A percentile compares a stretch with the other conserved stretches of the same genome.
These are phyloP conservation scores for Acipenser ruthenus DNA, from an alignment of 2,797 vertebrate genomes.

Conservation along the genomic window DNA sequence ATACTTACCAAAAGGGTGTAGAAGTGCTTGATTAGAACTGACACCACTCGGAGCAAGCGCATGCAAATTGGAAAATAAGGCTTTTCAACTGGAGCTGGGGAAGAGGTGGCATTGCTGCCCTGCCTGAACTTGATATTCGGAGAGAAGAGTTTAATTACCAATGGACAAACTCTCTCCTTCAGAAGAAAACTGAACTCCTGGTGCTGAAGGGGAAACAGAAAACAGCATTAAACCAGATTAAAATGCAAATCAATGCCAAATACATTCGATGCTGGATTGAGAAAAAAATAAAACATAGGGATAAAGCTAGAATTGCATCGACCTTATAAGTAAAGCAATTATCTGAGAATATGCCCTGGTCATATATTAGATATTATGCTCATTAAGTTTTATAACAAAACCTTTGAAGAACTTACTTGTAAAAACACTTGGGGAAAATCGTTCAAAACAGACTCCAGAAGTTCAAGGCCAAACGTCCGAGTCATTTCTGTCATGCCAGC, in stretches of 20 bases:
- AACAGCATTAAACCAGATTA: background rate
- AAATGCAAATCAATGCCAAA: background rate
- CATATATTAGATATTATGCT: conserved; percentile 9
- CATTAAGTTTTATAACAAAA: background rate
- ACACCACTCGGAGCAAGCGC: conserved; percentile 92
- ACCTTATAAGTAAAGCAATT: background rate
- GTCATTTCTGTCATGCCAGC: conserved; percentile 99
- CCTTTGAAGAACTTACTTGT: conserved; percentile 58
- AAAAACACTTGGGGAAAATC: conserved; percentile 95
- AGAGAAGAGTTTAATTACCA: conserved; percentile 98
- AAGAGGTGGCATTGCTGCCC: conserved; percentile 75
- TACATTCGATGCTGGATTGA: background rate
- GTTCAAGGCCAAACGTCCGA: conserved; percentile 89
- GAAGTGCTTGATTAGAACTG: conserved; percentile 96
- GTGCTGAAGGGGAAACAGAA: conserved; percentile 63
- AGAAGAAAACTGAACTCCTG: conserved; percentile 97
- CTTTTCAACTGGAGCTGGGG: conserved; percentile 93
- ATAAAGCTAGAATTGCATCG: background rate
- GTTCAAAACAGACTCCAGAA: conserved; percentile 94
- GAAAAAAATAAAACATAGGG: too few species aligned
- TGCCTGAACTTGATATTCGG: conserved; percentile 99
- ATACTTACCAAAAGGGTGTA: conserved; percentile 87
- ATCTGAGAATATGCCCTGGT: background rate
- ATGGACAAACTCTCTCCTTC: conserved; percentile 94
- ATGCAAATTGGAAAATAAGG: conserved; percentile 98